A percentile compares a stretch with the other conserved stretches of the same genome.
phyloP scores from a whole-genome alignment of 2,113 vertebrate genomes.

The Macquaria ambigua region DNA sequence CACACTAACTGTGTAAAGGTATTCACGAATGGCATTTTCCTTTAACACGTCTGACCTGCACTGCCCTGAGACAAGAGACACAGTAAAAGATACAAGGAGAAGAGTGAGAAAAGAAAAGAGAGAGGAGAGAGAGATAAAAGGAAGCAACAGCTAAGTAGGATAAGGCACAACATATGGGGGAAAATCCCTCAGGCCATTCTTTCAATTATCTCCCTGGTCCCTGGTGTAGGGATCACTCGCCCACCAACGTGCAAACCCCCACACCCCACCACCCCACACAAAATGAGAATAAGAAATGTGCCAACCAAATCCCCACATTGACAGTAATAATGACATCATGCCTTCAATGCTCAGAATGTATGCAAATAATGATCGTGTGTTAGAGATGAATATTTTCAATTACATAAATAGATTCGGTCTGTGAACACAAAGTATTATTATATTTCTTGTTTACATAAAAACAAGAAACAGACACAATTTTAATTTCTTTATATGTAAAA shows the following conservation, averaged over 20 bases:
- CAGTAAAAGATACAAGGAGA: conserved; percentile 15
- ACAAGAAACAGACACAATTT: not conserved
- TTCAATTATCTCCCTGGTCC: conserved; percentile 75
- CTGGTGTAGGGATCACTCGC: conserved; percentile 49
- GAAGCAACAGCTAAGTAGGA: conserved; percentile 49
- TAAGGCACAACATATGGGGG: conserved; percentile 47
- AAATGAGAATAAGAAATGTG: conserved; percentile 27
- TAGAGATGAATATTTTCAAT: conserved; percentile 11
- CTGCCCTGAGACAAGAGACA: conserved; percentile 2
- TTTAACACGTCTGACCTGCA: conserved; percentile 9
- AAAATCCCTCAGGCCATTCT: conserved; percentile 61
- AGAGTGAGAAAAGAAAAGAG: not conserved
- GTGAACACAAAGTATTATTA: not conserved
- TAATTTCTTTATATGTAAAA: not conserved
- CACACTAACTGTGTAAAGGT: not conserved
- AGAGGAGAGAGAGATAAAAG: conserved; percentile 3
- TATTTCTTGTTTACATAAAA: conserved; percentile 3
- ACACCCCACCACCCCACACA: conserved; percentile 3
- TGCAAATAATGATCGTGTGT: not conserved
- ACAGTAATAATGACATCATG: conserved; percentile 20
- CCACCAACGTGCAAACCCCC: conserved; percentile 44
- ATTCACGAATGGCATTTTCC: conserved; percentile 15
- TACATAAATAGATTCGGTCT: not conserved
- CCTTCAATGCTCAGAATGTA: conserved; percentile 14
- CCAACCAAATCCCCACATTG: conserved; percentile 9